Percentiles rank a stretch among this genome's conserved stretches.
Conservation (phyloP, 1,140 invertebrate species). For the Chironomus striatipennis region DNA sequence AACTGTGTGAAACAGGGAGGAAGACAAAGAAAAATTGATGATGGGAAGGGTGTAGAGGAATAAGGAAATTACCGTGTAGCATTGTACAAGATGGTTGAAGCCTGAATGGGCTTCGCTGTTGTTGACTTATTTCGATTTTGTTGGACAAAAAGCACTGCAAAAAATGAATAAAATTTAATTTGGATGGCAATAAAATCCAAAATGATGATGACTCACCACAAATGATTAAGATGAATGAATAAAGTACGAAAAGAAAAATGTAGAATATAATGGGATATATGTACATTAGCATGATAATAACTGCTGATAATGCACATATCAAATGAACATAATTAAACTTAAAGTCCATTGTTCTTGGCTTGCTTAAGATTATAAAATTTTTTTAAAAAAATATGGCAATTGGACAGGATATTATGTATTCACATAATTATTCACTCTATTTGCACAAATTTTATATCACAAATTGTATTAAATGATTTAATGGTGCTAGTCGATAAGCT, state of each 20-base stretch:
- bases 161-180: not conserved
- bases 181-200: not conserved
- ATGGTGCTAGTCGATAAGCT: not conserved
- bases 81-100: constrained; percentile 37
- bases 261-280: constrained; percentile 40
- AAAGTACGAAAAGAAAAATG: constrained; percentile 37
- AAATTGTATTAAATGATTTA: not conserved
- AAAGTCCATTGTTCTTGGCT: not conserved
- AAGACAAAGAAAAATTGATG: not conserved
- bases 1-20: no score
- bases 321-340: not conserved
- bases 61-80: constrained; percentile 37
- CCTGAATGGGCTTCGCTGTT: constrained; percentile 26
- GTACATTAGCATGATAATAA: constrained; percentile 35
- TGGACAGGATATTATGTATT: not conserved
- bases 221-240: constrained; percentile 36
- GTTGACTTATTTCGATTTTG: not conserved
- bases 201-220: constrained; percentile 32
- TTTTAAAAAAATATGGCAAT: not conserved
- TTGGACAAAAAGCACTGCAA: constrained; percentile 15
- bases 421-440: not conserved
- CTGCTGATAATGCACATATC: not conserved
- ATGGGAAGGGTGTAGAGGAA: not conserved
- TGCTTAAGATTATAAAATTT: not conserved
- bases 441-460: not conserved